A percentile compares a stretch with the other conserved stretches of the same genome.
phyloP scores from a whole-genome alignment of 2,113 vertebrate genomes.

The Naja naja region DNA sequence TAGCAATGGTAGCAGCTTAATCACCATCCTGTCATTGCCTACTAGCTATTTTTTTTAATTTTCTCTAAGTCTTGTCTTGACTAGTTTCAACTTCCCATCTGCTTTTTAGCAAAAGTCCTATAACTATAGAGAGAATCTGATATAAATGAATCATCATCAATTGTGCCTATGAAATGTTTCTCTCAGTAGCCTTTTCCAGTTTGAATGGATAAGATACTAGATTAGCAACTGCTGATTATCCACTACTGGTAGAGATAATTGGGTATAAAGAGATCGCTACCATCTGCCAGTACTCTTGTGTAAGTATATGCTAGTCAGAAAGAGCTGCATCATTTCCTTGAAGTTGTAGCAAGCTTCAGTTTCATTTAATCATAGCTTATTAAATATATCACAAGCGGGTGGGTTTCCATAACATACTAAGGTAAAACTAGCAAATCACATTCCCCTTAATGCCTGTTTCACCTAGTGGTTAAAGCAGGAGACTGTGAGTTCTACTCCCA shows the following conservation, averaged over 20 bases:
- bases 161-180: background rate
- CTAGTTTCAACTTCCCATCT: background rate
- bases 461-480: background rate
- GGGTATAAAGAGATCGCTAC: background rate
- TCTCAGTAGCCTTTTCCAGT: background rate
- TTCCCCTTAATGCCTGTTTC: background rate
- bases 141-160: background rate
- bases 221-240: background rate
- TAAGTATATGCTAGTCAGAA: background rate
- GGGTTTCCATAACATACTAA: background rate
- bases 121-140: background rate
- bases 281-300: background rate
- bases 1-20: background rate
- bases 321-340: background rate
- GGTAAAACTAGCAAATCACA: background rate
- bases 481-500: background rate
- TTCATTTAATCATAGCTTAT: background rate
- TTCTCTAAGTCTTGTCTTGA: background rate
- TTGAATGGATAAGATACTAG: background rate
- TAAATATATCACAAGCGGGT: background rate
- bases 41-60: background rate
- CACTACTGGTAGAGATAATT: background rate
- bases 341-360: background rate
- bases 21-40: background rate
- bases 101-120: background rate